Conservation (phyloP, 2,797 vertebrate genomes). For the Cryptoblepharus egeriae region DNA sequence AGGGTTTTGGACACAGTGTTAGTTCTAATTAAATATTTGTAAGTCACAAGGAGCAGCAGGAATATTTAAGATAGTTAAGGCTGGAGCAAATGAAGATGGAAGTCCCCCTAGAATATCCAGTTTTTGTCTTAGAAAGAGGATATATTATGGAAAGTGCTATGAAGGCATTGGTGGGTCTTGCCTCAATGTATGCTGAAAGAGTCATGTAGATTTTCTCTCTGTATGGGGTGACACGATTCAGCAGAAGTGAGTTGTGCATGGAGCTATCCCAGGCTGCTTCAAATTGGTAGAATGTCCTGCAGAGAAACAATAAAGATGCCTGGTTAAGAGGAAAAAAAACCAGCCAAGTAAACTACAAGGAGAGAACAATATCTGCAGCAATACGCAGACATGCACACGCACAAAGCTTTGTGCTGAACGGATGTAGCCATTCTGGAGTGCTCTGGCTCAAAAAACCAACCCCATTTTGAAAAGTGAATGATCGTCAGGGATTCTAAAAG, state of each 20-base stretch:
- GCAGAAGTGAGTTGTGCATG: conserved; percentile 96
- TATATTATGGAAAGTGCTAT: neutral
- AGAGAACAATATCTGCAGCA: conserved; percentile 36
- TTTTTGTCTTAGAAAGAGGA: neutral
- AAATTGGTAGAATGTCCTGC: conserved; percentile 95
- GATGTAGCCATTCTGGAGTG: conserved; percentile 63
- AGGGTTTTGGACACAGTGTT: too few species aligned
- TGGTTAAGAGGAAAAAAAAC: conserved; percentile 17
- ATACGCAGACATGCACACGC: conserved; percentile 52
- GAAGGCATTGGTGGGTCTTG: conserved; percentile 55
- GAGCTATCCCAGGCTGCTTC: conserved; percentile 97
- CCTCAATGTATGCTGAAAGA: conserved; percentile 96
- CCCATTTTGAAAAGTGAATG: conserved; percentile 2
- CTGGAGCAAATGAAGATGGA: neutral
- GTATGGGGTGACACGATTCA: conserved; percentile 95
- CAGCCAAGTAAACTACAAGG: neutral
- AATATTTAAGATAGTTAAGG: neutral
- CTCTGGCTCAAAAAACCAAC: conserved; percentile 45
- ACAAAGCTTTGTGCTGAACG: conserved; percentile 37
- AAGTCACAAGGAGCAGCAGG: neutral
- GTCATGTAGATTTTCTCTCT: conserved; percentile 99
- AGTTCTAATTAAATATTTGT: neutral
- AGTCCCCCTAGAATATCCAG: neutral
- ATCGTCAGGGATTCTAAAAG: neutral
- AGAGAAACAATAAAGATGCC: conserved; percentile 45